phyloP scores from a whole-genome alignment of 2,113 vertebrate species.

The Campylorhamphus procurvoides region DNA sequence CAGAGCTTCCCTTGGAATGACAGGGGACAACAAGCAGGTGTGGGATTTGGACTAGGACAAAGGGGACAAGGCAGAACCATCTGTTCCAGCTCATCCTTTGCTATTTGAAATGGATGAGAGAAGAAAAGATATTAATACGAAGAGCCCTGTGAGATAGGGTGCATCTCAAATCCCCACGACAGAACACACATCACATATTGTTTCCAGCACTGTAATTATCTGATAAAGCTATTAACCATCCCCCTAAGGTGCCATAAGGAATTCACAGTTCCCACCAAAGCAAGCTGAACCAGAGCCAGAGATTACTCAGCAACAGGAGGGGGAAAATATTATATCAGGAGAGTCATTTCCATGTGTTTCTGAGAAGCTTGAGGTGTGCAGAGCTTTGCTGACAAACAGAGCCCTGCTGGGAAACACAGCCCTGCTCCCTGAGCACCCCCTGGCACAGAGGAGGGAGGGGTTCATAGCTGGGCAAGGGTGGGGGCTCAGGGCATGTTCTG shows the following conservation, averaged over 20 bases:
- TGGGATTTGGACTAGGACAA: not conserved
- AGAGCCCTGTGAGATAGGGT: not conserved
- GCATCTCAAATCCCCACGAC: not conserved
- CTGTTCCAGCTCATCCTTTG: not conserved
- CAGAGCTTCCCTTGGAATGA: not conserved
- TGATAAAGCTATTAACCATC: slow-evolving; percentile 15
- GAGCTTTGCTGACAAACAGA: too few species aligned
- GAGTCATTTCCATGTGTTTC: not conserved
- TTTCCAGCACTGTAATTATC: slow-evolving; percentile 56
- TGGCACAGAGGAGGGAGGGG: not conserved
- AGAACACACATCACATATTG: not conserved
- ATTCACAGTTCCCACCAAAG: slow-evolving; percentile 11
- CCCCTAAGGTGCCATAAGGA: not conserved
- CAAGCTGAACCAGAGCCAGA: not conserved
- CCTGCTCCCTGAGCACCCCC: rapidly evolving
- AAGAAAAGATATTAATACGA: not conserved
- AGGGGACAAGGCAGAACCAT: not conserved
- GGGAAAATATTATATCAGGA: not conserved
- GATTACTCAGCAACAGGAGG: not conserved
- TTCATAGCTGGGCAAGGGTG: rapidly evolving
- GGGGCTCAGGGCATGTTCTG: not conserved
- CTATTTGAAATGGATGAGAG: not conserved
- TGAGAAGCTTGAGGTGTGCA: not conserved
- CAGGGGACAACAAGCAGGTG: not conserved
- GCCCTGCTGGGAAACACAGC: not conserved